These are phyloP conservation scores for Arenaria interpres DNA, from an alignment of 2,113 vertebrate species.

Conservation along the genomic window DNA sequence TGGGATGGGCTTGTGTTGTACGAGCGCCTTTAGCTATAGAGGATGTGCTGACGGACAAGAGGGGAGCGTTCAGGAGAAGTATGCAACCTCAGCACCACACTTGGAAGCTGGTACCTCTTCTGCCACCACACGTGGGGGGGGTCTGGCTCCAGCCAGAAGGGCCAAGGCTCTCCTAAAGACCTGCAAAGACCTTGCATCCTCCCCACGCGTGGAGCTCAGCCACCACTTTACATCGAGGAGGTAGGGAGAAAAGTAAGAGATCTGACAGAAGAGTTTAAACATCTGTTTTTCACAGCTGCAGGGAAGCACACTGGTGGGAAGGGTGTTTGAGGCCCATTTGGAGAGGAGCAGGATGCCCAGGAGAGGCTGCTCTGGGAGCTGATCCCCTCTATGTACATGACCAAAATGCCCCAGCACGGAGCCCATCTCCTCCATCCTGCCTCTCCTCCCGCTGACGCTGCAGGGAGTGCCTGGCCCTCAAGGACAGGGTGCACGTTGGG, in stretches of 20 bases:
- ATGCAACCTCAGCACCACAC: no score
- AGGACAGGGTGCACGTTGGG: background rate
- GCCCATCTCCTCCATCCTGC: background rate
- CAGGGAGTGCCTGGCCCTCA: accelerated
- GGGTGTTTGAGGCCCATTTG: background rate
- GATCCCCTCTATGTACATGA: accelerated
- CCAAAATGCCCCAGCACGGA: background rate
- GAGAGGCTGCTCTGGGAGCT: background rate
- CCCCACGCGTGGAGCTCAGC: background rate
- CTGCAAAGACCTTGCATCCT: background rate
- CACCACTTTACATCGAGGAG: background rate
- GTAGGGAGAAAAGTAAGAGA: background rate
- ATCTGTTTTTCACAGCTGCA: background rate
- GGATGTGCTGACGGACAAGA: background rate
- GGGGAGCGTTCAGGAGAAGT: background rate
- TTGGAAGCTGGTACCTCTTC: background rate
- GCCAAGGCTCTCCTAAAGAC: background rate
- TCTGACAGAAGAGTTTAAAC: background rate
- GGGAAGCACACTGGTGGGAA: background rate
- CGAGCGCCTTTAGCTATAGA: background rate
- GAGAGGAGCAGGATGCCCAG: background rate
- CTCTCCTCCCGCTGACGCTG: background rate
- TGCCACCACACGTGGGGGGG: accelerated
- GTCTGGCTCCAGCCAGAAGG: background rate
- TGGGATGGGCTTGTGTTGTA: background rate